These are phyloP conservation scores for Marisa cornuarietis DNA, from an alignment of 1,140 invertebrate genomes.

Conservation along the genomic window DNA sequence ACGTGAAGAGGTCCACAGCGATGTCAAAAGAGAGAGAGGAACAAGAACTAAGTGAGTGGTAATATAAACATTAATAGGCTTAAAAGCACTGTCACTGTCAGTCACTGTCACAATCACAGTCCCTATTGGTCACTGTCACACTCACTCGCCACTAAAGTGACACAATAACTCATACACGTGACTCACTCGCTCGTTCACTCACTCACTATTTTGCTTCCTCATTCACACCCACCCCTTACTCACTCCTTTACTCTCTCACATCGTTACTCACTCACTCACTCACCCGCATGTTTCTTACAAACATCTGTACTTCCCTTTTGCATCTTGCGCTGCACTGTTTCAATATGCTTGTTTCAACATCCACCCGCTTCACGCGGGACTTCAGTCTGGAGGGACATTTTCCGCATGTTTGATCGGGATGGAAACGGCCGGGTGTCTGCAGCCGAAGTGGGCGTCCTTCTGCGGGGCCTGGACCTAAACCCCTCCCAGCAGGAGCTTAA, in stretches of 20 bases:
- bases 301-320: too few species aligned
- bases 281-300: too few species aligned
- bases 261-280: too few species aligned
- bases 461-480: not conserved
- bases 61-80: too few species aligned
- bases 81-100: too few species aligned
- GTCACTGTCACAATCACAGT: not conserved
- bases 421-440: not conserved
- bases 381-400: not conserved
- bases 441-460: not conserved
- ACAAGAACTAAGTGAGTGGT: not conserved
- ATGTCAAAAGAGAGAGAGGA: not conserved
- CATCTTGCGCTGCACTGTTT: too few species aligned
- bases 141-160: not conserved
- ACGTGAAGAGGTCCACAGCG: not conserved
- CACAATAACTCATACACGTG: not conserved
- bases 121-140: not conserved
- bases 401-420: not conserved
- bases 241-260: too few species aligned
- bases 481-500: not conserved
- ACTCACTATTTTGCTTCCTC: too few species aligned
- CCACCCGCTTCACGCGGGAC: too few species aligned
- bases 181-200: too few species aligned
- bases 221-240: too few species aligned
- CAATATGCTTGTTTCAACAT: too few species aligned